phyloP scores from a whole-genome alignment of 2,113 vertebrate genomes.

The Apaloderma vittatum region DNA sequence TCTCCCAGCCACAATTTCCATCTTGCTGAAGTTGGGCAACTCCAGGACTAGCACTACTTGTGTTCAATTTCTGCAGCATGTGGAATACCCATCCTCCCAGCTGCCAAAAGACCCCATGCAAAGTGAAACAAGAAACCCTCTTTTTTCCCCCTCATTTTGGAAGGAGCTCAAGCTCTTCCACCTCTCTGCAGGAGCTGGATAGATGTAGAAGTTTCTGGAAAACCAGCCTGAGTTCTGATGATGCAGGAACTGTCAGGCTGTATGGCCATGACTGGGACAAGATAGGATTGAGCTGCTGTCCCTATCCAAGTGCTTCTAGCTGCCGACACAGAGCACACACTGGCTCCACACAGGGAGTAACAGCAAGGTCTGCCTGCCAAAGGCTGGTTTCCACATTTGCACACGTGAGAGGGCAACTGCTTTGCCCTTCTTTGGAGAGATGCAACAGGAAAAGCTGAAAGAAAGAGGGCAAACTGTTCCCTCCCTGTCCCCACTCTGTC shows the following conservation, averaged over 20 bases:
- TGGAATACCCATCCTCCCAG: not conserved
- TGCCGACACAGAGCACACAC: not conserved
- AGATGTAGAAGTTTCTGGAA: not conserved
- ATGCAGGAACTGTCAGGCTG: not conserved
- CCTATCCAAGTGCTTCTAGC: not conserved
- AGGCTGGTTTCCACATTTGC: not conserved
- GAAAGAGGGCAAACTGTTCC: slow-evolving; percentile 13
- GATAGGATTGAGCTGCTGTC: not conserved
- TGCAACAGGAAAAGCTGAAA: slow-evolving; percentile 5
- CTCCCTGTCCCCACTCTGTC: not conserved
- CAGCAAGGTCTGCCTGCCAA: not conserved
- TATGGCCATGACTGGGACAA: not conserved
- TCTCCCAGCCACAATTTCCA: not conserved
- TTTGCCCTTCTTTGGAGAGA: slow-evolving; percentile 2
- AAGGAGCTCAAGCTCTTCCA: not conserved
- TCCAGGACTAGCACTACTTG: not conserved
- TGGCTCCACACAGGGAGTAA: fast-evolving
- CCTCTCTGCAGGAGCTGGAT: not conserved
- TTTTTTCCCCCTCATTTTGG: not conserved
- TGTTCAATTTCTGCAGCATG: not conserved
- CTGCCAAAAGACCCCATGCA: not conserved
- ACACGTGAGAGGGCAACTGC: not conserved
- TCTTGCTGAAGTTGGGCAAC: not conserved
- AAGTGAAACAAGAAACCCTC: not conserved
- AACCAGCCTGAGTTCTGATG: not conserved